Percentiles rank a stretch among this genome's conserved stretches.
These are phyloP conservation scores for Unio pictorum DNA, from an alignment of 2,888 invertebrate species.

Conservation along the genomic window DNA sequence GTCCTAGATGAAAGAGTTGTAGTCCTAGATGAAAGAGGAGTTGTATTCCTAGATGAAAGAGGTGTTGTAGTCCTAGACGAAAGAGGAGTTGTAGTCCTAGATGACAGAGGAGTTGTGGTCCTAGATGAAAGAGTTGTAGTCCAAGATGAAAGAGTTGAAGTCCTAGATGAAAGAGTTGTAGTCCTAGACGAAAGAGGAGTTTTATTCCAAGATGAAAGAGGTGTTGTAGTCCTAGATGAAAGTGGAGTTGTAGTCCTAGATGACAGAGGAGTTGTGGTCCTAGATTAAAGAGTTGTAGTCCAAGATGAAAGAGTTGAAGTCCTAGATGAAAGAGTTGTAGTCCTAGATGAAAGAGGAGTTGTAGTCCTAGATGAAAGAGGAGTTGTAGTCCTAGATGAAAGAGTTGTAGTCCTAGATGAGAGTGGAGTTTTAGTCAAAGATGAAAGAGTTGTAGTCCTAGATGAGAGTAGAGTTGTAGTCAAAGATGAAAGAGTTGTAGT, in stretches of 20 bases:
- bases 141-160: neutral
- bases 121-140: neutral
- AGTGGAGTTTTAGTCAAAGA: no score
- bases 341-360: conserved; percentile 14
- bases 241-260: neutral
- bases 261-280: conserved; percentile 14
- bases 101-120: conserved; percentile 15
- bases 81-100: conserved; percentile 1
- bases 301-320: neutral
- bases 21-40: conserved; percentile 14
- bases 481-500: neutral
- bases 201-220: conserved; percentile 13
- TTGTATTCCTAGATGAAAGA: conserved; percentile 15
- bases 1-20: neutral
- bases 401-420: neutral
- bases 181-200: conserved; percentile 4
- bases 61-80: neutral
- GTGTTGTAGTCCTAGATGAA: conserved; percentile 11
- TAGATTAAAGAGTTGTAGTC: neutral
- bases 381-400: neutral
- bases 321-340: neutral
- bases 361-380: conserved; percentile 15
- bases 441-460: neutral
- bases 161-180: neutral
- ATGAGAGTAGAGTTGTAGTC: no score